These are phyloP conservation scores for Pygoscelis antarcticus DNA, from an alignment of 2,113 vertebrate genomes.

Conservation along the genomic window DNA sequence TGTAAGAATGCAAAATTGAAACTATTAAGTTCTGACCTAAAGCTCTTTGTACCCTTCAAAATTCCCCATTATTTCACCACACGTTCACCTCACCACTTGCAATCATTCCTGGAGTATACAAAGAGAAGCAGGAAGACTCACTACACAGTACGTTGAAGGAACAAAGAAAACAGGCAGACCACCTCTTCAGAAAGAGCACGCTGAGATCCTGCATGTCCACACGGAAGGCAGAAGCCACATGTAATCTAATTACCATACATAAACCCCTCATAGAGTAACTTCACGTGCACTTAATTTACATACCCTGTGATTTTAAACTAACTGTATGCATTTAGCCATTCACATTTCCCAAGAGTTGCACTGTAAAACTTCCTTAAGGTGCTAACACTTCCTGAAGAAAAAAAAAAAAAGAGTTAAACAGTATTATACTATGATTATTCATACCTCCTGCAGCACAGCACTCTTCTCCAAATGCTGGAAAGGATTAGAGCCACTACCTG, in stretches of 20 bases:
- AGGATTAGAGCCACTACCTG: conserved; percentile 95
- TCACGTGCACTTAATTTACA: not conserved
- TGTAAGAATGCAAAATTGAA: not conserved
- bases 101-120: not conserved
- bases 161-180: not conserved
- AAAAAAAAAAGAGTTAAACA: not conserved
- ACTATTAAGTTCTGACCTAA: not conserved
- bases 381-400: not conserved
- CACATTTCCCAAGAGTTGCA: fast-evolving
- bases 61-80: not conserved
- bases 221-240: not conserved
- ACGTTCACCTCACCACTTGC: not conserved
- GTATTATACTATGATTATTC: not conserved
- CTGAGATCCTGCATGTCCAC: not conserved
- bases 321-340: fast-evolving
- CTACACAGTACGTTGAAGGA: fast-evolving
- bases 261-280: not conserved
- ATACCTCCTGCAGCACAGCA: conserved; percentile 94
- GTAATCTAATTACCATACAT: not conserved
- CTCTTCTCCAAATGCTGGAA: conserved; percentile 98
- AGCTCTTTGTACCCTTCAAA: not conserved
- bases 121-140: not conserved
- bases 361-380: not conserved
- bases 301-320: not conserved
- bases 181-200: not conserved